A percentile compares a stretch with the other conserved stretches of the same genome.
These are phyloP conservation scores for Anolis sagrei DNA, from an alignment of 2,113 vertebrate species.

Conservation along the genomic window DNA sequence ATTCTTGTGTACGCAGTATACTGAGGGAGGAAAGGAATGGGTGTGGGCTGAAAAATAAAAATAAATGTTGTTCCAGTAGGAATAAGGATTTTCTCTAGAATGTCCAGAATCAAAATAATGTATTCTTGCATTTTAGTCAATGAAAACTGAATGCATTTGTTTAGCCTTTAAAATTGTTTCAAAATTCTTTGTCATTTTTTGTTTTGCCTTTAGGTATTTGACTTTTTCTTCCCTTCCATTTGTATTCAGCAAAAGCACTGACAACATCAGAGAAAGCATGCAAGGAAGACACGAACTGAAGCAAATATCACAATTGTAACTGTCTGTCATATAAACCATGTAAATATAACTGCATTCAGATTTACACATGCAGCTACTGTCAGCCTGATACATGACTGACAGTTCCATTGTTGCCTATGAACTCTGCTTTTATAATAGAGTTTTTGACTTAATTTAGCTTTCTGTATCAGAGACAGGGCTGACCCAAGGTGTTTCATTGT, in stretches of 20 bases:
- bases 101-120: background rate
- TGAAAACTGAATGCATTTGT: background rate
- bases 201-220: background rate
- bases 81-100: conserved; percentile 8
- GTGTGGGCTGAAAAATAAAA: background rate
- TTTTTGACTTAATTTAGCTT: background rate
- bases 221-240: background rate
- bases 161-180: background rate
- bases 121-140: background rate
- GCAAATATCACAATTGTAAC: too few species aligned
- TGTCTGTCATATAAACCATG: background rate
- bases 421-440: background rate
- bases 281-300: background rate
- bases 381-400: background rate
- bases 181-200: background rate
- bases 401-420: background rate
- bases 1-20: conserved; percentile 20
- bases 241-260: background rate
- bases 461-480: too few species aligned
- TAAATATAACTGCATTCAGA: background rate
- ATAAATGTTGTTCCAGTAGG: conserved; percentile 31
- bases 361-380: background rate
- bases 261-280: background rate
- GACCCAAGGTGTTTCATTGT: too few species aligned
- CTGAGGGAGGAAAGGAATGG: background rate